Conservation (phyloP, 2,888 invertebrate species). For the Thereva nobilitata region DNA sequence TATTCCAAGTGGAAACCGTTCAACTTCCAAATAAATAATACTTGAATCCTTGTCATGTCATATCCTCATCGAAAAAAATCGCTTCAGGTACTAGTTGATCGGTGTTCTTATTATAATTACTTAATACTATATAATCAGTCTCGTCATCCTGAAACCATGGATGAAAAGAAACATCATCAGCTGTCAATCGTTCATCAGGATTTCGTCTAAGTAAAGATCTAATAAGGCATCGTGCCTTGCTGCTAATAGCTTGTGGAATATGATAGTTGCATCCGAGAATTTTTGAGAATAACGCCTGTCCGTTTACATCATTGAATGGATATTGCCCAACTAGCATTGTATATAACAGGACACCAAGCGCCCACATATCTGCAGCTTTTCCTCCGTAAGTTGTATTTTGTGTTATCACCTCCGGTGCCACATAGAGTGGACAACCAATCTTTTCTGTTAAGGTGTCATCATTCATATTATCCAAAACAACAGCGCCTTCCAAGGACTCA, state of each 20-base stretch:
- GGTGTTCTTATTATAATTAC: too few relatives aligned
- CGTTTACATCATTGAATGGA: constrained; percentile 52
- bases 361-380: constrained; percentile 57
- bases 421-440: constrained; percentile 56
- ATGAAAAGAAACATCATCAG: constrained; percentile 78
- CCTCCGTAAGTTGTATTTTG: constrained; percentile 54
- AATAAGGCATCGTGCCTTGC: constrained; percentile 81
- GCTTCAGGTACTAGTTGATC: too few relatives aligned
- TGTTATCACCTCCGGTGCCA: constrained; percentile 55
- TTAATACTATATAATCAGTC: neutral
- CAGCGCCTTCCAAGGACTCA: constrained; percentile 56
- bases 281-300: constrained; percentile 74
- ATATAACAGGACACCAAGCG: constrained; percentile 55
- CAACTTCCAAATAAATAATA: too few relatives aligned
- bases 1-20: too few relatives aligned
- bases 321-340: constrained; percentile 57
- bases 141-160: constrained; percentile 74
- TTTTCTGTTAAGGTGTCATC: constrained; percentile 55
- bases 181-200: constrained; percentile 77
- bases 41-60: too few relatives aligned
- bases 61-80: too few relatives aligned
- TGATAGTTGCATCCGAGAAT: constrained; percentile 84
- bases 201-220: constrained; percentile 78
- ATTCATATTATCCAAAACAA: constrained; percentile 53
- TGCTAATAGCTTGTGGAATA: constrained; percentile 80